Evolutionary conservation across 2,113 vertebrate genomes (phyloP).

Genomic region (Callithrix jacchus): DNA sequence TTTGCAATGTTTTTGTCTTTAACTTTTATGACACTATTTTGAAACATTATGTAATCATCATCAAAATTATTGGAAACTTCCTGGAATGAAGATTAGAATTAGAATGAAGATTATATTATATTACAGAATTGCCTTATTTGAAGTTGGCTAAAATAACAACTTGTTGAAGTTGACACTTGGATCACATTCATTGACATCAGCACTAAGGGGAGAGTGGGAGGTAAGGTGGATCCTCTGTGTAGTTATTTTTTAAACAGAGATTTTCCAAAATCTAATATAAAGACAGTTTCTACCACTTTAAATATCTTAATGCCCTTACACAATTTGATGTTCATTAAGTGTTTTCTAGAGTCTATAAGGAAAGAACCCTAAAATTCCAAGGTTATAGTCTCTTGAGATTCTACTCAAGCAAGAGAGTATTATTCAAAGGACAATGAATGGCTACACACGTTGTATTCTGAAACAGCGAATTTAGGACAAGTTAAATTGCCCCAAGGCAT

Average conservation of each 20-base stretch:
- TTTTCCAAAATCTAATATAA: not conserved
- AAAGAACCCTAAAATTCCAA: not conserved
- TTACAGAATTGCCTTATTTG: not conserved
- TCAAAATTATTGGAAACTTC: not conserved
- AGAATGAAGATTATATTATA: not conserved
- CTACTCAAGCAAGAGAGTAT: not conserved
- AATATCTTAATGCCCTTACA: not conserved
- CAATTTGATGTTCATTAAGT: not conserved
- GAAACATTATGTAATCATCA: not conserved
- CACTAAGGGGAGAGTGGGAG: not conserved
- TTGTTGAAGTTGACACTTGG: not conserved
- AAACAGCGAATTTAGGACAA: conserved; percentile 75
- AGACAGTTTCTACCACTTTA: not conserved
- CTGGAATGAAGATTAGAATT: not conserved
- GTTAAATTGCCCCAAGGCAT: conserved; percentile 21
- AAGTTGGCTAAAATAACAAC: not conserved
- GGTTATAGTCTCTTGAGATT: not conserved
- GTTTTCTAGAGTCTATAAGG: not conserved
- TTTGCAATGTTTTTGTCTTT: not conserved
- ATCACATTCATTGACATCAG: not conserved
- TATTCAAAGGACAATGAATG: not conserved
- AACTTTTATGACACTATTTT: not conserved
- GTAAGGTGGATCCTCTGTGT: not conserved
- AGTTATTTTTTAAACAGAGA: not conserved
- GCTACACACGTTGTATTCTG: not conserved